Base-by-base conservation (phyloP, 64 coral and sea anemone genomes). In the Anthopleura sola region DNA sequence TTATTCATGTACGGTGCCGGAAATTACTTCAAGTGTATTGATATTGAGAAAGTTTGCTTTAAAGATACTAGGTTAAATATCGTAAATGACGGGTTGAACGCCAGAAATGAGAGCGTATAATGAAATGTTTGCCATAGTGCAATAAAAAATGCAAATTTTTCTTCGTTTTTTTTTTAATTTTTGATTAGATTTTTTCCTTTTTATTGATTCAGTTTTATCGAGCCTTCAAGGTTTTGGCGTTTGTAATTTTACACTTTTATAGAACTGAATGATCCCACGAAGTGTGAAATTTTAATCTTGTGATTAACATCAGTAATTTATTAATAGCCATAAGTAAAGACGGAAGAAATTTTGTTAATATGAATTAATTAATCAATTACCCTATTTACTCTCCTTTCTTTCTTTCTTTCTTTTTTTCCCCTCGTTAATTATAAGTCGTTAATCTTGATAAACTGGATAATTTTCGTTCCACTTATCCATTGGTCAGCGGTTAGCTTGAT, bases 21-120 rank as follows among this genome's bases (percentile, higher is more conserved):
- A 71, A 33, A 71, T 71, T 71, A 71, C 29, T 71, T 71, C 66
- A 71, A 71, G 66, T 32, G 66, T 9, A 34, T 71, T 71, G 66
- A 71, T 32, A 71, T 32, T 71, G 29, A 17, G n/a, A 71, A 71
- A 32, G 66, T 71, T 71, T 71, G 66, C 28, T 71, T 32, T 71
- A 71, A 29, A 71, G 29, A 71, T 29, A 71, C 9, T 71, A 34
- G 9, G 28, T 71, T 34, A 71, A 71, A 71, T 71, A 34, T 71
- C 66, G n/a, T 71, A 71, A 71, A 36, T 71, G 28, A 71, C 66
- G 66, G 28, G 14, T 32, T 71, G 13, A 71, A 36, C 66, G 66
- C 1, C 16, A 15, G 13, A 71, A 71, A 71, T 71, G 34, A 71
- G 3, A 31, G 3, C 24, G 2, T 71, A 34, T 71, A 13, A 34